These are phyloP conservation scores for Aplidium turbinatum DNA, from an alignment of 23 tunicate species.

Conservation along the genomic window DNA sequence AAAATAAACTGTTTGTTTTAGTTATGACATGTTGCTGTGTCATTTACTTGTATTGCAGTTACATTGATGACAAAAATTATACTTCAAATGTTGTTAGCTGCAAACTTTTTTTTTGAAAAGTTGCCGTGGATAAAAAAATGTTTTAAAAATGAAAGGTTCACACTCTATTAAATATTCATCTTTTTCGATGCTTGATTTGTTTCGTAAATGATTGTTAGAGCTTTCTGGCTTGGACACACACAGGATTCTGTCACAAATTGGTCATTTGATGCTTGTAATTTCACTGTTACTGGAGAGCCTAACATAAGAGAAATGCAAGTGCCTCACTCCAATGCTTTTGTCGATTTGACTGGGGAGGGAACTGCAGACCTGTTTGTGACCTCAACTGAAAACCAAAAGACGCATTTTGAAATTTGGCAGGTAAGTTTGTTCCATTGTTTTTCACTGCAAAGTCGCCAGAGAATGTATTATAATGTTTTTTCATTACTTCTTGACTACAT, in stretches of 20 bases:
- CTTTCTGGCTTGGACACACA: slow-evolving; percentile 36
- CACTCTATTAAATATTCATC: background rate
- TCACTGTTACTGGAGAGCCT: background rate
- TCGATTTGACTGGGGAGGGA: slow-evolving; percentile 63
- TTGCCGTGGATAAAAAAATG: background rate
- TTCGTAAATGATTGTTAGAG: slow-evolving; percentile 13
- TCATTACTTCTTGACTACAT: too few species aligned
- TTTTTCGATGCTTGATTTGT: background rate
- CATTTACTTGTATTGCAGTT: too few species aligned
- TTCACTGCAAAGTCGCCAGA: too few species aligned
- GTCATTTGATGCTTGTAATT: background rate
- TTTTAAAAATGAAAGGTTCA: background rate
- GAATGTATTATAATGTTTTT: too few species aligned
- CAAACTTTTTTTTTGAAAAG: too few species aligned
- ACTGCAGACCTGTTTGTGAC: slow-evolving; percentile 62
- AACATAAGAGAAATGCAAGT: background rate
- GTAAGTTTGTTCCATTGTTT: too few species aligned
- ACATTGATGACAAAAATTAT: too few species aligned
- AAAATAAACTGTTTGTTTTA: too few species aligned
- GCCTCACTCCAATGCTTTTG: slow-evolving; percentile 73
- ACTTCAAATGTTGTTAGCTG: too few species aligned
- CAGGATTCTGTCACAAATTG: background rate
- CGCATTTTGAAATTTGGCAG: slow-evolving; percentile 61
- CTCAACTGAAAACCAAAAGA: slow-evolving; percentile 1
- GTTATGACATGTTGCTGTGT: too few species aligned